A percentile compares a stretch with the other conserved stretches of the same genome.
phyloP scores from a whole-genome alignment of 2,797 vertebrate genomes.

The Rhinatrema bivittatum region DNA sequence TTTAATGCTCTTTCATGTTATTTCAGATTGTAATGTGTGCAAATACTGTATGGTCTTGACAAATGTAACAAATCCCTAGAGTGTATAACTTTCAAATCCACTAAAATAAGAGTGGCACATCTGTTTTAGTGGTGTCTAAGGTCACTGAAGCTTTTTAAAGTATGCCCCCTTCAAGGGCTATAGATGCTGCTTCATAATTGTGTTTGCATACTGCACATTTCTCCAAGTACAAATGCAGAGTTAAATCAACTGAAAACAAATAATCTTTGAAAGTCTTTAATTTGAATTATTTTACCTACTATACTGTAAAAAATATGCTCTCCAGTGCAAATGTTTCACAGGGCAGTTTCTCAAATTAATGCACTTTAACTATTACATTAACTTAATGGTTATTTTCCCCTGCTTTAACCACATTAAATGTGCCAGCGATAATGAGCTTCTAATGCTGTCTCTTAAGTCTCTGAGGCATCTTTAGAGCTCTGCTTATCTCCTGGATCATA shows the following conservation, averaged over 20 bases:
- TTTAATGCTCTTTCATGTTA: too few species aligned
- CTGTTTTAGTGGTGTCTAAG: too few species aligned
- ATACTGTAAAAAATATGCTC: not conserved
- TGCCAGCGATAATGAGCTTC: conserved; percentile 65
- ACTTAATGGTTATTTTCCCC: conserved; percentile 67
- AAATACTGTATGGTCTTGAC: too few species aligned
- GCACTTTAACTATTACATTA: conserved; percentile 71
- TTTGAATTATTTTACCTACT: conserved; percentile 12
- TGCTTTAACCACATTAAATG: conserved; percentile 70
- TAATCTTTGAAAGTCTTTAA: conserved; percentile 9
- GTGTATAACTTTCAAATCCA: too few species aligned
- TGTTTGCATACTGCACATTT: too few species aligned
- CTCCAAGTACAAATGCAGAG: conserved; percentile 9
- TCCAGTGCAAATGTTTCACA: conserved; percentile 32
- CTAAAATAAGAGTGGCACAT: too few species aligned
- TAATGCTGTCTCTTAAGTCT: conserved; percentile 63
- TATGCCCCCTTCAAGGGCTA: too few species aligned
- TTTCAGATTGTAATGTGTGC: too few species aligned
- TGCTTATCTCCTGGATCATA: conserved; percentile 70
- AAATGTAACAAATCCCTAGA: too few species aligned
- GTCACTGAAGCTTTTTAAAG: too few species aligned
- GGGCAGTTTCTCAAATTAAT: conserved; percentile 62
- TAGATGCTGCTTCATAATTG: too few species aligned
- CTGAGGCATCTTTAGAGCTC: conserved; percentile 64
- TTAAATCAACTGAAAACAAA: not conserved